These are phyloP conservation scores for Brachionichthys hirsutus DNA, from an alignment of 2,113 vertebrate species.

Conservation along the genomic window DNA sequence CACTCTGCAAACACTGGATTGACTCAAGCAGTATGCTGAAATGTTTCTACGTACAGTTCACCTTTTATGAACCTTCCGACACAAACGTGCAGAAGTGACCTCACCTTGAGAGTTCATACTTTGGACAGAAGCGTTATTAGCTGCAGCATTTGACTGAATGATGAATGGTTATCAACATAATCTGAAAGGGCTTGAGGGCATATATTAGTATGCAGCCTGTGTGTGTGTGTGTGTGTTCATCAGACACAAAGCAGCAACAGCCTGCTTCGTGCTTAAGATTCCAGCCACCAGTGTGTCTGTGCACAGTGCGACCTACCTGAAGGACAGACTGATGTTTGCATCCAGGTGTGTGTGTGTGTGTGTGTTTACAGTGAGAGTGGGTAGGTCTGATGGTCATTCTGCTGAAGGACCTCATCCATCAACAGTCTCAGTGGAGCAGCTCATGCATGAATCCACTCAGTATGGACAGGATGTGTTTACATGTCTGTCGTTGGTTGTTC, in stretches of 20 bases:
- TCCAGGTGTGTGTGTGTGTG: background rate
- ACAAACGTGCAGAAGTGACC: too few relatives aligned
- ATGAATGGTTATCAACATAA: background rate
- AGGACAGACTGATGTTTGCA: slow-evolving; percentile 43
- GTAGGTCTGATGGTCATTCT: slow-evolving; percentile 16
- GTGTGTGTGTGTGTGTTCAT: background rate
- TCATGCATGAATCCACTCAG: background rate
- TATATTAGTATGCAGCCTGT: background rate
- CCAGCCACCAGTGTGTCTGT: slow-evolving; percentile 1
- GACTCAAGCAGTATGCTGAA: too few relatives aligned
- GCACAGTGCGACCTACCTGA: slow-evolving; percentile 16
- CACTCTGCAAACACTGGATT: background rate
- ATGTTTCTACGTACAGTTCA: too few relatives aligned
- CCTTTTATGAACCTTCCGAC: too few relatives aligned
- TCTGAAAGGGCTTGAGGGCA: too few relatives aligned
- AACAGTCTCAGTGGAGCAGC: slow-evolving; percentile 26
- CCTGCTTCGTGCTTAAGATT: too few relatives aligned
- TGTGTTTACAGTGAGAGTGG: slow-evolving; percentile 1
- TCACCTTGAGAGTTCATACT: too few relatives aligned
- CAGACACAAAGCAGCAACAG: too few relatives aligned
- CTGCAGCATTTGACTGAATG: background rate
- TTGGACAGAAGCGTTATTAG: background rate
- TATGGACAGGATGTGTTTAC: background rate
- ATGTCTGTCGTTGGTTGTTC: background rate
- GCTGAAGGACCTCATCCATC: slow-evolving; percentile 62